A percentile compares a stretch with the other conserved stretches of the same genome.
These are phyloP conservation scores for Myotis findleyi DNA, from an alignment of 2,797 vertebrate genomes.

Conservation along the genomic window DNA sequence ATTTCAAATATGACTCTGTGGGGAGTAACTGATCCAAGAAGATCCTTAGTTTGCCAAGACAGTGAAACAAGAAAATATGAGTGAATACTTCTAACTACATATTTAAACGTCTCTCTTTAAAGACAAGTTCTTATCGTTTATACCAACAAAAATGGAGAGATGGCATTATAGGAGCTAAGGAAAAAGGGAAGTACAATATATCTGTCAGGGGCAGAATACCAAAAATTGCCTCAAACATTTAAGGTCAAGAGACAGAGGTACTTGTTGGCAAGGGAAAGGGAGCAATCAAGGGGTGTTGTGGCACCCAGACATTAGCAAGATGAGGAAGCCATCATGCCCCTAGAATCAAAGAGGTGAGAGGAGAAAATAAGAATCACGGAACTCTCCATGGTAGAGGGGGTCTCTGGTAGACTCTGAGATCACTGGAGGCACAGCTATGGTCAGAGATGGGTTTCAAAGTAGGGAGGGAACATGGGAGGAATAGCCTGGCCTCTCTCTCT, in stretches of 20 bases:
- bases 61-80: background rate
- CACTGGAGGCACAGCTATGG: background rate
- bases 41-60: background rate
- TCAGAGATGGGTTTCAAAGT: background rate
- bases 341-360: background rate
- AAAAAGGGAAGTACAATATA: background rate
- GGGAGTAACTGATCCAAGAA: background rate
- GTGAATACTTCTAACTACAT: background rate
- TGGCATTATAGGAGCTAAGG: background rate
- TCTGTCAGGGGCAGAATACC: background rate
- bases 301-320: background rate
- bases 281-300: background rate
- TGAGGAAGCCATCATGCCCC: background rate
- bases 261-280: background rate
- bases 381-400: background rate
- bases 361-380: background rate
- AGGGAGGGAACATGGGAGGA: background rate
- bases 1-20: background rate
- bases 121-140: background rate
- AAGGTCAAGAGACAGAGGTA: background rate
- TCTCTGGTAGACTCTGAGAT: background rate
- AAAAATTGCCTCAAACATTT: background rate
- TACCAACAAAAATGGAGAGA: background rate
- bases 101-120: background rate
- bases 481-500: background rate